Base-by-base conservation (phyloP, 2,113 vertebrate species). In the Catharus minimus region DNA sequence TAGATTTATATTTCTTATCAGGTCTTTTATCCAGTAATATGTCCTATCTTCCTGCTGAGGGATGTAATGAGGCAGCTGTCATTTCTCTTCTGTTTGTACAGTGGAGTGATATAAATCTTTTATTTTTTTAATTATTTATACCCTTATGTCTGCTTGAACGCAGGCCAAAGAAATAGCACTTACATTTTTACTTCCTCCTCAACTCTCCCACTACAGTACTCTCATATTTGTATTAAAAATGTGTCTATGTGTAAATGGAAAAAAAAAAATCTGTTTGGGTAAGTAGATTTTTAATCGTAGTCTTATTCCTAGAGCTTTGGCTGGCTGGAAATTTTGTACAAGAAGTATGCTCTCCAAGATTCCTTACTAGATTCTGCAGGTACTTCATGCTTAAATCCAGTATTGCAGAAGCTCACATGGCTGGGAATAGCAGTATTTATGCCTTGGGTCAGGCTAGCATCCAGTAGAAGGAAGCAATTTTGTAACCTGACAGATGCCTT, bases 221-320 rank as follows among this genome's bases (percentile, higher is more conserved):
- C 5, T 56, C 30, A 62, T 32, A 21, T 17, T 38, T 55, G 21
- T 13, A 8, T 56, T 15, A 43, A 58, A 88, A 86, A 55, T 11
- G 1, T 9, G 3, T 38, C 8, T 28, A 6, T 38, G 4, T 39
- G 9, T 46, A 62, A 67, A 33, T 24, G 5, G 49, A 52, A n/a
- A 21, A 6, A 30, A 16, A 10, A 13, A 5, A 14, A 11, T 50
- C 2, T 0, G 7, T 32, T 76, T 49, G 3, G 41, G 19, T 15
- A 58, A 81, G 5, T 19, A 52, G 24, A 49, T 43, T 61, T 20
- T 56, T 16, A 19, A 22, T 39, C 7, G 30, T 3, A 27, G 6
- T 30, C 14, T 46, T 47, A 13, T 23, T 68, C 15, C 7, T 27
- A 76, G 19, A 72, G 8, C 19, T 65, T 53, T 52, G 52, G 1